A percentile compares a stretch with the other conserved stretches of the same genome.
These are phyloP conservation scores for Crossocerus cetratus DNA, from an alignment of 2,888 invertebrate species.

Conservation along the genomic window DNA sequence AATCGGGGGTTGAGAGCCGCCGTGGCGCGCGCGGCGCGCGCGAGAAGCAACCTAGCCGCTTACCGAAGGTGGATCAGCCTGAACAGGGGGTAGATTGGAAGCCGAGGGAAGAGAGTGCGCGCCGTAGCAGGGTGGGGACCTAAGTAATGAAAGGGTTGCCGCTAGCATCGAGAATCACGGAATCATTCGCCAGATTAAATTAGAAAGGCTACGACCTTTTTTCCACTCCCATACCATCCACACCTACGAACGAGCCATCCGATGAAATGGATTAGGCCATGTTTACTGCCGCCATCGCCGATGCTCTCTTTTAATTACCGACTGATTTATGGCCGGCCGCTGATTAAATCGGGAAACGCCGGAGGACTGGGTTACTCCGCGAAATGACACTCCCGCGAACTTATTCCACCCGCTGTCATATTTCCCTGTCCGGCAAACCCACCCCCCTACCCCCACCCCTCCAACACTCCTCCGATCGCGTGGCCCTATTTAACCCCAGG, in stretches of 20 bases:
- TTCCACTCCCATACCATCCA: slow-evolving; percentile 49
- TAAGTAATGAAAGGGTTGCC: slow-evolving; percentile 77
- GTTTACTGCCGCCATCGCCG: slow-evolving; percentile 58
- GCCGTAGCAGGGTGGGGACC: slow-evolving; percentile 62
- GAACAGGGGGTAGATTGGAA: slow-evolving; percentile 35
- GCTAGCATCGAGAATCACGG: slow-evolving; percentile 74
- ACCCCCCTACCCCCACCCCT: not conserved
- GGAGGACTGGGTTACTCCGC: slow-evolving; percentile 44
- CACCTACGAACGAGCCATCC: slow-evolving; percentile 39
- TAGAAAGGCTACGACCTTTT: slow-evolving; percentile 75
- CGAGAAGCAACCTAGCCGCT: not conserved
- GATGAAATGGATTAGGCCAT: slow-evolving; percentile 69
- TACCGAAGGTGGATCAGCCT: slow-evolving; percentile 24
- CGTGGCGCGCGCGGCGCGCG: slow-evolving; percentile 22
- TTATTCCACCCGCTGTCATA: slow-evolving; percentile 21
- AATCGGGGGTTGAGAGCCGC: slow-evolving; percentile 30
- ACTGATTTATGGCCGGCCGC: slow-evolving; percentile 64
- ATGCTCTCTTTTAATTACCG: slow-evolving; percentile 69
- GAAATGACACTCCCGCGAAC: slow-evolving; percentile 16
- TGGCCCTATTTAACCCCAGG: slow-evolving; percentile 35
- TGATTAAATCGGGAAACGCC: slow-evolving; percentile 40
- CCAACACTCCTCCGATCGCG: slow-evolving; percentile 26
- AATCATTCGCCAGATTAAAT: slow-evolving; percentile 77
- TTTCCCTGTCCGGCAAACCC: not conserved
- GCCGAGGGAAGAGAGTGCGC: slow-evolving; percentile 29